Conservation (phyloP, 2,797 vertebrate species). For the Microtus californicus region DNA sequence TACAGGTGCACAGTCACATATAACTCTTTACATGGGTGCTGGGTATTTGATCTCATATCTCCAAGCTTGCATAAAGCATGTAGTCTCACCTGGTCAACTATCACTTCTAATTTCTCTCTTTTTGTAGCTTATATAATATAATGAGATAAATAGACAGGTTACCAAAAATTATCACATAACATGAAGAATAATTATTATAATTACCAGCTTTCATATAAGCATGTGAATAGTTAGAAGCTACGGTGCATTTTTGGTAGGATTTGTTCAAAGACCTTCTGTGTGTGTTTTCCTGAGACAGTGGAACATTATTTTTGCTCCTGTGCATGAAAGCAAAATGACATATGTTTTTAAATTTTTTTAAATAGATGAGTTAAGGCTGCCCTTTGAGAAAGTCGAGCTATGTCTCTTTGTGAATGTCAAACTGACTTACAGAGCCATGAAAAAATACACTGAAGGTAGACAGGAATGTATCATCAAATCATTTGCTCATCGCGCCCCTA, state of each 20-base stretch:
- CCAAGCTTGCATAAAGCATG: not conserved
- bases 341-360: slow-evolving; percentile 19
- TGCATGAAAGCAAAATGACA: not conserved
- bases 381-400: not conserved
- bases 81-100: not conserved
- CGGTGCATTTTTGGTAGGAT: not conserved
- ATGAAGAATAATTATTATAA: not conserved
- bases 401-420: not conserved
- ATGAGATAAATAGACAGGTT: not conserved
- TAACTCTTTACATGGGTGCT: not conserved
- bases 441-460: not conserved
- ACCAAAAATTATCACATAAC: not conserved
- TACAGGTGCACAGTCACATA: not conserved
- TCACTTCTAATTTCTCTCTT: not conserved
- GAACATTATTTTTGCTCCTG: not conserved
- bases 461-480: not conserved
- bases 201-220: not conserved
- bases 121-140: not conserved
- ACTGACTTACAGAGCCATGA: not conserved
- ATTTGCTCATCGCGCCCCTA: not conserved
- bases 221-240: not conserved
- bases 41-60: not conserved
- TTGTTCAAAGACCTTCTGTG: not conserved
- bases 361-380: not conserved
- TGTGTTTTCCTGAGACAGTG: not conserved